These are phyloP conservation scores for Chunga burmeisteri DNA, from an alignment of 2,113 vertebrate genomes.

Conservation along the genomic window DNA sequence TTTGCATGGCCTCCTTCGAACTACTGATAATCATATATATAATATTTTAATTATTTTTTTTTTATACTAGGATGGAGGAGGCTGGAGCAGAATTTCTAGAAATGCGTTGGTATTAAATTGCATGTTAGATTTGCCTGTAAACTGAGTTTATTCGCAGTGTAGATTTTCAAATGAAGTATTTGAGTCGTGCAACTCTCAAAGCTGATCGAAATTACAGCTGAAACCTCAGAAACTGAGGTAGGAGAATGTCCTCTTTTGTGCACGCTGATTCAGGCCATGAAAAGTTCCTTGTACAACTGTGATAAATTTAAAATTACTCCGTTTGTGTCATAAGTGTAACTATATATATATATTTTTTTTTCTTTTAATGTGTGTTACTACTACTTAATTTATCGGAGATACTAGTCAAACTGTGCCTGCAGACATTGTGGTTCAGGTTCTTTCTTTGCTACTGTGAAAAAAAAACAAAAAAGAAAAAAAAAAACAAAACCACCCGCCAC, in stretches of 20 bases:
- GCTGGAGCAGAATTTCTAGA: not conserved
- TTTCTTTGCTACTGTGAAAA: not conserved
- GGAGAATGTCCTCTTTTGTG: constrained; percentile 34
- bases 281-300: not conserved
- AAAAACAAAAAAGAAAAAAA: not conserved
- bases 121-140: not conserved
- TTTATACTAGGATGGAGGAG: not conserved
- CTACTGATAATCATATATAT: not conserved
- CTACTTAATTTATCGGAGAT: not conserved
- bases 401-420: not conserved
- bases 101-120: not conserved
- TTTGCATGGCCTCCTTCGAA: not conserved
- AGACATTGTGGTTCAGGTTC: not conserved
- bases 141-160: not conserved
- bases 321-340: not conserved
- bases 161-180: not conserved
- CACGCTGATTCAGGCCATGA: not conserved
- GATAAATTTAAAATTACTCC: not conserved
- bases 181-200: not conserved
- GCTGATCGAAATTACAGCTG: not conserved
- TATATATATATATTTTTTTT: not conserved
- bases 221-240: not conserved
- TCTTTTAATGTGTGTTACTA: not conserved
- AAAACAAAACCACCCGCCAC: not conserved
- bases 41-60: not conserved